A percentile compares a stretch with the other conserved stretches of the same genome.
Conservation (phyloP, 1,140 invertebrate species). For the Drosophila elegans region DNA sequence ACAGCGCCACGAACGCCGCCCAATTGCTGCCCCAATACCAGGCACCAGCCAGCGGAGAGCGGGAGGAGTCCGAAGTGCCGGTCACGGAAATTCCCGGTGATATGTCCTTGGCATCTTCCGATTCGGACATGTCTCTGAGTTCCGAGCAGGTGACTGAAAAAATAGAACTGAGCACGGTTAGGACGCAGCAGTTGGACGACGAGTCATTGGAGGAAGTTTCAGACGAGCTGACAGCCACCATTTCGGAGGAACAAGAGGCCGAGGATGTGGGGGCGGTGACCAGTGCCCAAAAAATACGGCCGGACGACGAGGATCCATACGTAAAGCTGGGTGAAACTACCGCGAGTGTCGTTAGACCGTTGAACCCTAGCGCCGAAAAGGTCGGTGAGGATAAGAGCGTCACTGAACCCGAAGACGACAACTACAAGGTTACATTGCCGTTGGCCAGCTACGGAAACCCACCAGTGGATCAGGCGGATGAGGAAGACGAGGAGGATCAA, state of each 20-base stretch:
- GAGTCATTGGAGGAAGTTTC: constrained; percentile 66
- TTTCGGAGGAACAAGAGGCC: constrained; percentile 54
- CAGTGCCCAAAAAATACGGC: constrained; percentile 51
- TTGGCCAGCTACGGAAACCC: constrained; percentile 37
- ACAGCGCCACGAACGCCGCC: constrained; percentile 62
- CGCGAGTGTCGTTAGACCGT: constrained; percentile 62
- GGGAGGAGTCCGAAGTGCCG: constrained; percentile 1
- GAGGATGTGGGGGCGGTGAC: constrained; percentile 29
- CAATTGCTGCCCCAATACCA: constrained; percentile 61
- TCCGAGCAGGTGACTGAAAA: constrained; percentile 61
- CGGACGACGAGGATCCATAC: constrained; percentile 74
- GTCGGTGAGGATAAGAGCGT: constrained; percentile 12
- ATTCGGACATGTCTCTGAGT: constrained; percentile 60
- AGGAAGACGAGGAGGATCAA: constrained; percentile 74
- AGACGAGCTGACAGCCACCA: constrained; percentile 68
- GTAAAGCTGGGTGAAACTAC: constrained; percentile 79
- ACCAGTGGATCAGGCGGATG: constrained; percentile 50
- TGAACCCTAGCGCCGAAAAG: constrained; percentile 3
- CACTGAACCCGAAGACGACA: constrained; percentile 13
- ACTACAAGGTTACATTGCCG: constrained; percentile 45
- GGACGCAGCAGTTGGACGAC: constrained; percentile 46
- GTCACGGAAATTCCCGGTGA: constrained; percentile 71
- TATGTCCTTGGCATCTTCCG: constrained; percentile 60
- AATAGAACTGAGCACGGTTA: constrained; percentile 63
- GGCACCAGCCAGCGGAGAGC: constrained; percentile 8